A percentile compares a stretch with the other conserved stretches of the same genome.
Evolutionary conservation across 2,797 vertebrate genomes (phyloP).

Genomic region (Psittacula echo): DNA sequence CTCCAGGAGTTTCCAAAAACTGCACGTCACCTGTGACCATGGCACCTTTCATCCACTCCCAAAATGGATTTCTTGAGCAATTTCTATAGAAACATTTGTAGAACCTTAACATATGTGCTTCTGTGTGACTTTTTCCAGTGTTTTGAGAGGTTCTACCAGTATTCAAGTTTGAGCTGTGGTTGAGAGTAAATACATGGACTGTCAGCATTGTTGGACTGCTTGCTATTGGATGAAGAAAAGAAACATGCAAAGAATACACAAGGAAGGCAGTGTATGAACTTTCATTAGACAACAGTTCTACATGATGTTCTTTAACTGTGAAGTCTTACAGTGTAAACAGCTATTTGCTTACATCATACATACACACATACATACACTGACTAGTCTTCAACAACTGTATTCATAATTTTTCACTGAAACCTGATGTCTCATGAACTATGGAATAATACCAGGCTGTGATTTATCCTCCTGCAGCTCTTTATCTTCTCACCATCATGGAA

Average conservation of each 20-base stretch:
- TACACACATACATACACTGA: neutral
- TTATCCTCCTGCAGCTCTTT: neutral
- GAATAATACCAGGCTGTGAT: neutral
- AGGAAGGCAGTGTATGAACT: neutral
- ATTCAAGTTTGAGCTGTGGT: neutral
- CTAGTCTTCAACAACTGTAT: neutral
- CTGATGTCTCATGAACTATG: neutral
- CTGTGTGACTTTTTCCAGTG: neutral
- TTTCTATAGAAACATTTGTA: neutral
- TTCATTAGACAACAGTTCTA: neutral
- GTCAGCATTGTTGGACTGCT: neutral
- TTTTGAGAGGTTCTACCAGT: neutral
- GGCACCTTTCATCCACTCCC: neutral
- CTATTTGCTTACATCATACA: neutral
- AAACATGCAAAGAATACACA: neutral
- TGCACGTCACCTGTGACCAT: neutral
- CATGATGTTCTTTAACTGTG: neutral
- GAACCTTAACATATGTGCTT: neutral
- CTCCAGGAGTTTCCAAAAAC: neutral
- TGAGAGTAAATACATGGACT: neutral
- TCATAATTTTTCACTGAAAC: neutral
- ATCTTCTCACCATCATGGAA: conserved; percentile 70
- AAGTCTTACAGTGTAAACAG: neutral
- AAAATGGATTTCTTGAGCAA: neutral
- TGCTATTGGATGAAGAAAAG: neutral